Conservation (phyloP, 1,140 invertebrate genomes). For the Drosophila malerkotliana region DNA sequence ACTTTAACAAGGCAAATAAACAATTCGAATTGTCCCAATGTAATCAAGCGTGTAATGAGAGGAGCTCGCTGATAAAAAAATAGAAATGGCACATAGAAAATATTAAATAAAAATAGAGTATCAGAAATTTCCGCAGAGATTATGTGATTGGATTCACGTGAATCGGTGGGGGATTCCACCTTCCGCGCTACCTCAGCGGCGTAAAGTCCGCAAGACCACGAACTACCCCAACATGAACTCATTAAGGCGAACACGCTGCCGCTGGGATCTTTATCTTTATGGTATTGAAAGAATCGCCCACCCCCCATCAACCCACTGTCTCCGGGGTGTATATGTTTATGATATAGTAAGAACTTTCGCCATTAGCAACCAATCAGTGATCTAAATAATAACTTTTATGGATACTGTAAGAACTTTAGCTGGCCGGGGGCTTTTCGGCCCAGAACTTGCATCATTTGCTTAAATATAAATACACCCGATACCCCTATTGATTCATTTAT, state of each 20-base stretch:
- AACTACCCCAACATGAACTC: slow-evolving; percentile 78
- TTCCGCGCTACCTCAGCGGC: not conserved
- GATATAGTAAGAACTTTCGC: slow-evolving; percentile 40
- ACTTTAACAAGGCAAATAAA: slow-evolving; percentile 41
- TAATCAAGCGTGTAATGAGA: slow-evolving; percentile 46
- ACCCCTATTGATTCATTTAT: slow-evolving; percentile 3
- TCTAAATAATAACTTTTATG: slow-evolving; percentile 2
- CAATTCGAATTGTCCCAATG: slow-evolving; percentile 41
- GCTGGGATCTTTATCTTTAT: slow-evolving; percentile 61
- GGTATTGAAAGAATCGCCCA: slow-evolving; percentile 52
- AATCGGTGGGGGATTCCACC: slow-evolving; percentile 31
- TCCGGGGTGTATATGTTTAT: slow-evolving; percentile 58
- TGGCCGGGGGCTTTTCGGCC: too few species aligned
- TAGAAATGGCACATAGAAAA: slow-evolving; percentile 7
- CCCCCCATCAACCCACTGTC: not conserved
- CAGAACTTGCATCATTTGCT: slow-evolving; percentile 6
- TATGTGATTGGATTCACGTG: slow-evolving; percentile 26
- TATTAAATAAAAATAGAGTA: not conserved
- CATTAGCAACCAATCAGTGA: slow-evolving; percentile 24
- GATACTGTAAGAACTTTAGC: not conserved
- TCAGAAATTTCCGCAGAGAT: slow-evolving; percentile 1
- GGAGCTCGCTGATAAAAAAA: slow-evolving; percentile 8
- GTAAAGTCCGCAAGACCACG: slow-evolving; percentile 32
- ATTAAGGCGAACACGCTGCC: slow-evolving; percentile 36
- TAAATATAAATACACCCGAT: not conserved